Base-by-base conservation (phyloP, 1,140 invertebrate genomes). In the Eupristina koningsbergeri region DNA sequence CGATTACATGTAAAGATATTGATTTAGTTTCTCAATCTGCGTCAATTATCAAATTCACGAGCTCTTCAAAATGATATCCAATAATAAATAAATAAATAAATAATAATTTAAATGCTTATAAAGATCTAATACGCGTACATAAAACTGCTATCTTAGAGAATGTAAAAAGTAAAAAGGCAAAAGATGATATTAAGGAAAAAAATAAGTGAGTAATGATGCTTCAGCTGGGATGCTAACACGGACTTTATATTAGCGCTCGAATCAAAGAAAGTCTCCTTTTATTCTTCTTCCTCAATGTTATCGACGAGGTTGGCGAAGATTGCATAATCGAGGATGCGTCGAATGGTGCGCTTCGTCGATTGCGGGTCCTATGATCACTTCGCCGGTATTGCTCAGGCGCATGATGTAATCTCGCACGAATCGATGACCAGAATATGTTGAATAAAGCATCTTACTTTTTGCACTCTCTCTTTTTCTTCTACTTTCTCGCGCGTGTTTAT, bases 371-470 rank as follows among this genome's bases (percentile, higher is more conserved):
- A 29, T 39, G 71, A 50, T 83, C 79, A 69, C 29, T 58, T 80
- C 64, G 39, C 81, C 34, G 53, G n/a, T 61, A 11, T 22, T 63
- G 39, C 31, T 76, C 69, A 34, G 47, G 69, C 34, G 31, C 50
- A 78, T 86, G 83, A 85, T 86, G 84, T 84, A 86, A 86, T 86
- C 81, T 67, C 39, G 17, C 29, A 45, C 58, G 58, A 76, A 80
- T 81, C 76, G 84, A 69, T 83, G 79, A 86, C 77, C 84, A 82
- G 80, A 84, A 83, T 69, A 78, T 53, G 45, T 81, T 83, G 81
- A 83, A 80, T 83, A 77, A 36, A 71, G 69, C 67, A 76, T 82
- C 71, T 47, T 39, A 47, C 45, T 69, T n/a, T 80, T 83, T 63
- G 45, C 36, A 75, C 76, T 82, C 80, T 83, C 58, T 75, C 80